Evolutionary conservation across 2,797 vertebrate genomes (phyloP).

Genomic region (Sibirionetta formosa): DNA sequence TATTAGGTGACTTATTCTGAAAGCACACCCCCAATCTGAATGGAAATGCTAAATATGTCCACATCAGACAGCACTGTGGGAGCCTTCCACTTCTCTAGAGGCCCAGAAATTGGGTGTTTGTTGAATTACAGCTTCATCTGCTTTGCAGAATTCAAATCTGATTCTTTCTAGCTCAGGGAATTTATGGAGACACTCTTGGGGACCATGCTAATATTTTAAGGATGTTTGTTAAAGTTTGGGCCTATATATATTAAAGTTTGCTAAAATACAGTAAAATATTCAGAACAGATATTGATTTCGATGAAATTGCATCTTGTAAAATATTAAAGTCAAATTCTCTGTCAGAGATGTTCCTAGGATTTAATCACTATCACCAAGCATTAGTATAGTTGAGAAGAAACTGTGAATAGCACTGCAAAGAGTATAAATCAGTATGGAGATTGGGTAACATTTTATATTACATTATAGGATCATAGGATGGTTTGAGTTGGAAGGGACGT

Average conservation of each 20-base stretch:
- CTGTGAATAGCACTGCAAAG: not conserved
- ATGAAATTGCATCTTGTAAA: not conserved
- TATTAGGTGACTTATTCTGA: not conserved
- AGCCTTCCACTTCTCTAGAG: not conserved
- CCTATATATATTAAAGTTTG: slow-evolving; percentile 11
- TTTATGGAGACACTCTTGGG: not conserved
- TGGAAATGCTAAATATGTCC: not conserved
- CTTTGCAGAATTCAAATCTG: not conserved
- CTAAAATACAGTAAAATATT: not conserved
- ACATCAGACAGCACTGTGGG: not conserved
- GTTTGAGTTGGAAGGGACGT: not conserved
- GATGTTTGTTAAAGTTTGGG: not conserved
- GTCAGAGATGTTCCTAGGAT: not conserved
- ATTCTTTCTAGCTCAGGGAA: not conserved
- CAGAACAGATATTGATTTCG: not conserved
- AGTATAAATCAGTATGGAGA: not conserved
- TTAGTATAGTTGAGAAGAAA: not conserved
- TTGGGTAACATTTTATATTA: not conserved
- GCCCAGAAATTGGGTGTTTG: not conserved
- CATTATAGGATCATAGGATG: not conserved
- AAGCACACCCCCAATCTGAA: not conserved
- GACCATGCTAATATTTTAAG: not conserved
- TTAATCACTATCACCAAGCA: not conserved
- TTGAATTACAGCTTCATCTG: not conserved
- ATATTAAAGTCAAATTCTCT: not conserved